phyloP scores from a whole-genome alignment of 2,797 vertebrate species.

The Buceros bicornis region DNA sequence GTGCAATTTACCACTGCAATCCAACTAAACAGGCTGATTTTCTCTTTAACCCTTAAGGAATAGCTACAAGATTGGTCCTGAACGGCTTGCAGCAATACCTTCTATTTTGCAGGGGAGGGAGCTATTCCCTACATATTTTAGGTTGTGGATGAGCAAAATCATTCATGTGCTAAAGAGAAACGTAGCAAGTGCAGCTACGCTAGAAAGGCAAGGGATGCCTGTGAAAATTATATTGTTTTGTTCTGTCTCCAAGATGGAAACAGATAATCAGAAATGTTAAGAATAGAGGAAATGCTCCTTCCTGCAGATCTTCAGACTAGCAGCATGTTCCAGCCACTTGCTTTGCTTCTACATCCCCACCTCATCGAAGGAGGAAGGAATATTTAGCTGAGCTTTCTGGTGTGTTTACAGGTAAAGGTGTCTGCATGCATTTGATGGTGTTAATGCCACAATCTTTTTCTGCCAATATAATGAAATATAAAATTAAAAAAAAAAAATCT shows the following conservation, averaged over 20 bases:
- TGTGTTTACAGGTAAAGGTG: neutral
- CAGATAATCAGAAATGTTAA: neutral
- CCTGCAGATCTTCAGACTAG: neutral
- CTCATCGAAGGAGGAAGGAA: neutral
- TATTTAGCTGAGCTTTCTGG: neutral
- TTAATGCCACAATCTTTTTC: neutral
- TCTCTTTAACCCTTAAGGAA: neutral
- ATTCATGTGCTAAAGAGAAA: neutral
- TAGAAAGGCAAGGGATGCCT: neutral
- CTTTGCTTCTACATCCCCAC: neutral
- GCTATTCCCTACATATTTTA: conserved; percentile 57
- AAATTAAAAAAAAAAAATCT: neutral
- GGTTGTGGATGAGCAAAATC: neutral
- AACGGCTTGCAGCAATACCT: neutral
- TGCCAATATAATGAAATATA: neutral
- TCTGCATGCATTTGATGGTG: neutral
- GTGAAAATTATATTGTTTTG: neutral
- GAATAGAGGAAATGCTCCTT: neutral
- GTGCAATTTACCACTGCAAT: neutral
- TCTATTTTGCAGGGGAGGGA: conserved; percentile 53
- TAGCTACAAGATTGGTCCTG: neutral
- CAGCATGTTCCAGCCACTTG: neutral
- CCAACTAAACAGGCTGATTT: neutral
- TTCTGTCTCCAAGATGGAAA: neutral
- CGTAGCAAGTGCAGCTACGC: neutral